Base-by-base conservation (phyloP, 2,797 vertebrate genomes). In the Sebastes trivittatus region DNA sequence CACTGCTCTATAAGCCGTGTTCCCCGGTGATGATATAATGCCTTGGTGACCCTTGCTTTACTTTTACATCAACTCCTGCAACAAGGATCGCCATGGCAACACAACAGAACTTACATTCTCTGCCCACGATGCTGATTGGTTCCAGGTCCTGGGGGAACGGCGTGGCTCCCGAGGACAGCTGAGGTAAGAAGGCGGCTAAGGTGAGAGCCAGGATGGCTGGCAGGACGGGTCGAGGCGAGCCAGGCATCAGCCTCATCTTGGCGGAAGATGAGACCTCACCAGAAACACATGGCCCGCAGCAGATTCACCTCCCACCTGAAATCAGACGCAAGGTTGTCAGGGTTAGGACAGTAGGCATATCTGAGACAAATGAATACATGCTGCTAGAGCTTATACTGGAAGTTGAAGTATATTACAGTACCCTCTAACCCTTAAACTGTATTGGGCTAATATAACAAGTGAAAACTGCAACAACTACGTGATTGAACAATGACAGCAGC, bases 61-160 rank as follows among this genome's bases (percentile, higher is more conserved):
- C 27, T 83, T 77, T 67, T 29, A 72, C 79, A 79, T 55, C 42
- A 18, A 27, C 46, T 65, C 52, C 72, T 62, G 71, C 49, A 72
- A 54, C 14, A 16, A 64, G 22, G 23, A 65, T 91, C 64, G 20
- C 83, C 75, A 87, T 83, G 81, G 84, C 73, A 90, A 92, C 80
- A 16, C 68, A 72, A 66, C 36, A 56, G 18, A 67, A 93, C 95
- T 95, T 73, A 96, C 96, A 65, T 58, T 96, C 95, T 87, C 92
- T 92, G 81, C 93, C 94, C 76, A 96, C 92, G 1, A 86, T 46
- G 90, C 93, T 93, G 94, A 96, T 94, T 32, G 96, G 95, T 73
- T 96, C 95, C 89, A 96, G 90, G 92, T 96, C 96, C 74, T 96
- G 95, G 75, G 96, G 96, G 85, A 96, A 96, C 61, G 96, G 95